Evolutionary conservation across 2,888 invertebrate genomes (phyloP), one percentile per base, ranked within the genome.

Genomic region (Luperina testacea): DNA sequence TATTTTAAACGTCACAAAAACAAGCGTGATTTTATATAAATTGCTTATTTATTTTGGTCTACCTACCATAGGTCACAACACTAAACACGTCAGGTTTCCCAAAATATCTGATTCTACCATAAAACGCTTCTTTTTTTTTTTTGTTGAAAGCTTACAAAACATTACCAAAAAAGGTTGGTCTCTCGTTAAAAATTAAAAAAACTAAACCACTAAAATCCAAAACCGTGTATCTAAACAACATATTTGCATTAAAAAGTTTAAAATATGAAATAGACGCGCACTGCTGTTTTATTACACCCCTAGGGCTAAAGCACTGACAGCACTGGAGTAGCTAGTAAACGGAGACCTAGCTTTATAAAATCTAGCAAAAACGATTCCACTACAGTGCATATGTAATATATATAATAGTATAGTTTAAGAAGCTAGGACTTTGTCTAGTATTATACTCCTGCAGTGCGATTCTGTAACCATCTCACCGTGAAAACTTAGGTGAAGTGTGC

Each of bases 171-270:
- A 65, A 27, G 20, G 20, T 42, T 57, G 1, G 17, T 17, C 1
- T 1, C 24, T n/a, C 4, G 24, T 13, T 1, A 65, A 65, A 78
- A 64, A 78, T 7, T 32, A 42, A 57, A 45, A 45, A 45, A 48
- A 24, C 45, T 45, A 51, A 81, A 45, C 42, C 51, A 61, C 32
- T 17, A 75, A 67, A 82, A 82, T 82, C 61, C 27, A 38, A 51
- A 63, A 53, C 68, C 24, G 75, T 74, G 61, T 70, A 77, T 83
- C 81, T 80, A 81, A 82, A 89, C 81, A 88, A 85, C 82, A 80
- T 72, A 83, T 82, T 85, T 78, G 75, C 83, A 86, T 90, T 89
- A 86, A 83, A 86, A 87, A 89, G 83, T 89, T 53, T 90, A 84
- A 81, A 90, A 84, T 87, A 81, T 84, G 81, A 83, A 85, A 85